Evolutionary conservation across 1,140 invertebrate species (phyloP), one percentile per base, ranked within the genome.

Genomic region (Chlorops oryzae): DNA sequence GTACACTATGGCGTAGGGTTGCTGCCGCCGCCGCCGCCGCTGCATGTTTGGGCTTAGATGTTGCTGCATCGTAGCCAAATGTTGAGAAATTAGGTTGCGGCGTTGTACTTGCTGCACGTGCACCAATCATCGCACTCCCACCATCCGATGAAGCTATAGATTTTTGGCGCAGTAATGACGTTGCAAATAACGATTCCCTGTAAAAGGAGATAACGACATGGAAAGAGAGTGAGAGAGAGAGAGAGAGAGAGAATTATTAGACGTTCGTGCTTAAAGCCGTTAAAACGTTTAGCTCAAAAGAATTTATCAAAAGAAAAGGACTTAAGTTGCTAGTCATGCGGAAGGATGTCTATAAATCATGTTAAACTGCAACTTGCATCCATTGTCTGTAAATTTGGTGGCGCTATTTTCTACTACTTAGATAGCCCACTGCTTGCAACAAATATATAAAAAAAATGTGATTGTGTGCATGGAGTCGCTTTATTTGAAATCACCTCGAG

Each of bases 151-250:
- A 63, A 17, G 59, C 59, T 54, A 56, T 61, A 34, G 67, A 70
- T 60, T 65, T 70, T 47, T 65, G 64, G 55, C 65, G 59, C 61
- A 67, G 65, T 58, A 67, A 53, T 27, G 63, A 62, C 48, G 59
- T 69, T 41, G 62, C 65, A 59, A 71, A 72, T 51, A 72, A 57
- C 47, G 69, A 72, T 54, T 72, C 69, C 51, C 69, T 72, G 56
- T 15, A 35, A n/a, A n/a, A n/a, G n/a, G n/a, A n/a, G n/a, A n/a
- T n/a, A n/a, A n/a, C n/a, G n/a, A n/a, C n/a, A n/a, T n/a, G n/a
- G n/a, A n/a, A n/a, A n/a, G n/a, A n/a, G n/a, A n/a, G n/a, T n/a
- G n/a, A n/a, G n/a, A 44, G 24, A 38, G 5, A 25, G 3, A 25
- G 27, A 44, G 3, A 23, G 17, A 15, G 20, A 41, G 39, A 23